phyloP scores from a whole-genome alignment of 2,113 vertebrate genomes.

The Sakesphorus luctuosus region DNA sequence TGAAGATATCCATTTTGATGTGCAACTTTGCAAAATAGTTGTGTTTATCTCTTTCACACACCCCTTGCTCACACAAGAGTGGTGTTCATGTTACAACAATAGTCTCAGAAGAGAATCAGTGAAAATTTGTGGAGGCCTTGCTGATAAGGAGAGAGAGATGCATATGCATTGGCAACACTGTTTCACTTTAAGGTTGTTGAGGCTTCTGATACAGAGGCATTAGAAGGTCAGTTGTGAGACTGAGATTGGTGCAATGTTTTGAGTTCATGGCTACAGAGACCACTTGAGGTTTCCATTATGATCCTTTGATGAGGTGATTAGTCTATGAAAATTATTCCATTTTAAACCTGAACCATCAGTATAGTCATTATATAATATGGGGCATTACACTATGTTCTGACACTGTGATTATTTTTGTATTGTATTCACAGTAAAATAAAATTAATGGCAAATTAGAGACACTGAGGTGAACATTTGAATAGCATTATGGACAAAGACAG shows the following conservation, averaged over 20 bases:
- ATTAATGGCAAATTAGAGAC: background rate
- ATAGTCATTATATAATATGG: background rate
- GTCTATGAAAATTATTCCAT: conserved; percentile 1
- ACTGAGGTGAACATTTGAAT: background rate
- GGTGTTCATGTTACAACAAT: background rate
- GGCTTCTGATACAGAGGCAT: background rate
- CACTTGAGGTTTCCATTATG: background rate
- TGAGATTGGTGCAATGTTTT: background rate
- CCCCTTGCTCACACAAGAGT: fast-evolving
- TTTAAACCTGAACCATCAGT: background rate
- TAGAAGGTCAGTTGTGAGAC: background rate
- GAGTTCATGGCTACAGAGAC: background rate
- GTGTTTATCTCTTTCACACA: background rate
- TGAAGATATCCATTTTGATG: background rate
- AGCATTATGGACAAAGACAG: background rate
- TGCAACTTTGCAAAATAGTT: background rate
- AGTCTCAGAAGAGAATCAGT: background rate
- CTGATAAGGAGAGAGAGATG: background rate
- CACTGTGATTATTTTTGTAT: background rate
- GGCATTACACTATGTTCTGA: background rate
- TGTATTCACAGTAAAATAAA: background rate
- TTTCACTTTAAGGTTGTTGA: background rate
- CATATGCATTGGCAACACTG: background rate
- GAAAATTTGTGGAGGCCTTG: background rate
- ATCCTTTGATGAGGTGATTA: conserved; percentile 22